Base-by-base conservation (phyloP, 2,113 vertebrate genomes). In the Mus pahari region DNA sequence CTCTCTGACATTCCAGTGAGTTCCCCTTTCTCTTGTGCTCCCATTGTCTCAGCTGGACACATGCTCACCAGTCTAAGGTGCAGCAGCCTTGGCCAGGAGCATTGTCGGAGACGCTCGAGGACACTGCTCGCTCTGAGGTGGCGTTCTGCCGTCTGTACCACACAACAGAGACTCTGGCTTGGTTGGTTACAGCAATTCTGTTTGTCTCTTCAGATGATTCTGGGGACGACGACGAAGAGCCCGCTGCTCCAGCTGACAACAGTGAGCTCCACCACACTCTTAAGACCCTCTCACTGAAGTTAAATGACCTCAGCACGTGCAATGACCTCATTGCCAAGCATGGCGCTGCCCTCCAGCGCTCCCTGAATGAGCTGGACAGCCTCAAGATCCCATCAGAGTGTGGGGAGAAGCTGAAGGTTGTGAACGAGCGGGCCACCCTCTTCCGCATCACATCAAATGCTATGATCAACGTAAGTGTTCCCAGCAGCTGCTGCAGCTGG, bases 401-500 rank as follows among this genome's bases (percentile, higher is more conserved):
- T 58, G 98, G 99, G 0, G 99, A 99, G 98, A 99, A 99, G 98
- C 99, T 99, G 98, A 99, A 99, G 97, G 99, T 98, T 0, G 99
- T 99, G 89, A 99, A 99, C 0, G 99, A 99, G 97, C 98, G 99
- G 62, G 99, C 99, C 98, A 99, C 99, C 50, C 99, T 99, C 97
- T 99, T 99, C 98, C 99, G 99, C 94, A 99, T 99, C 99, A 99
- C 99, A 83, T 99, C 99, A 96, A 99, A 99, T 99, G 99, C 99
- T 99, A 99, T 99, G 99, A 99, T 99, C 98, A 99, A 99, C 17
- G 99, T 99, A 92, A 99, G 99, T 98, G 94, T 7, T 22, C 36
- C 5, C 22, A 19, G 4, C 19, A 16, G 4, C 5, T 1, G 4
- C 5, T 1, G 16, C 31, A 22, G 45, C 19, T 42, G 36, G 20